A percentile compares a stretch with the other conserved stretches of the same genome.
Conservation (phyloP, 2,797 vertebrate genomes). For the Coracias cyanogaster region DNA sequence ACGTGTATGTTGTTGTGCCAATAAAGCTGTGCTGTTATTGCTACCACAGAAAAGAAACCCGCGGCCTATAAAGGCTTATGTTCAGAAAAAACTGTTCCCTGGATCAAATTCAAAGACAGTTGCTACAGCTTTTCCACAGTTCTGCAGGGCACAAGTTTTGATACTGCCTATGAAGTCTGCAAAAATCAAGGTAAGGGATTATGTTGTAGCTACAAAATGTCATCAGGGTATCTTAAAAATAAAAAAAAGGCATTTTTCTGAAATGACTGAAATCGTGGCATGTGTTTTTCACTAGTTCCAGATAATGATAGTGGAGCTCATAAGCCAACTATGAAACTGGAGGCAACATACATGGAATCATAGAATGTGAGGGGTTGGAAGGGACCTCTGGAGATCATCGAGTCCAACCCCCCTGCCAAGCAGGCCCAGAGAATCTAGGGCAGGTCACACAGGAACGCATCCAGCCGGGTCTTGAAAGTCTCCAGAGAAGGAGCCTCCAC, state of each 20-base stretch:
- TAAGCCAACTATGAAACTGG: neutral
- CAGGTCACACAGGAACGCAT: too few species aligned
- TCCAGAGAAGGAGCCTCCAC: too few species aligned
- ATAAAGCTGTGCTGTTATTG: constrained; percentile 65
- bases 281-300: neutral
- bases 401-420: too few species aligned
- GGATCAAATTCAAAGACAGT: constrained; percentile 89
- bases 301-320: neutral
- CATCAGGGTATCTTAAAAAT: neutral
- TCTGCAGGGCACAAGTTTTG: constrained; percentile 83
- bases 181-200: constrained; percentile 85
- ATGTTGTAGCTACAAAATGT: neutral
- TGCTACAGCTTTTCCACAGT: constrained; percentile 93
- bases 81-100: constrained; percentile 81
- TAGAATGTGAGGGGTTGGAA: too few species aligned
- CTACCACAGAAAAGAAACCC: constrained; percentile 82
- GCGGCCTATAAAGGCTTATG: constrained; percentile 80
- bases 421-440: too few species aligned
- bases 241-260: neutral
- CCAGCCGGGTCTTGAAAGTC: too few species aligned
- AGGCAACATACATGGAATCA: neutral
- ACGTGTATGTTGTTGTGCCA: constrained; percentile 25
- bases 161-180: constrained; percentile 89
- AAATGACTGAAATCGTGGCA: neutral
- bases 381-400: too few species aligned